Conservation (phyloP, 1,140 invertebrate species). For the Neodiprion fabricii region DNA sequence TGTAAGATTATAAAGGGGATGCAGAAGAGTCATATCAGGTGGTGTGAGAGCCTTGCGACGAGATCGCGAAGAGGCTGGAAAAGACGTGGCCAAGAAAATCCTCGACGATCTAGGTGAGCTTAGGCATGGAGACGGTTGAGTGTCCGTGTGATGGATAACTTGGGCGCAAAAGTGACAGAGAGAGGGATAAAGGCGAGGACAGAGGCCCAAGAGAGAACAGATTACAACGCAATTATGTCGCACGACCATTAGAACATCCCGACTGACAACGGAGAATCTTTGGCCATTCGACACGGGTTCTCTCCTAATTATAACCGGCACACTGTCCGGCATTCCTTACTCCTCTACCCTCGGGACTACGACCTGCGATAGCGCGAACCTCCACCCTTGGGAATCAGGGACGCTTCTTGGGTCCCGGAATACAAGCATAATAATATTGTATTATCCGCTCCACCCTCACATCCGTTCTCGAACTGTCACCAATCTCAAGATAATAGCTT, state of each 20-base stretch:
- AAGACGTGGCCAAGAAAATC: background rate
- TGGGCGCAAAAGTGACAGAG: background rate
- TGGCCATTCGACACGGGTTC: conserved; percentile 4
- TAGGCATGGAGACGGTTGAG: background rate
- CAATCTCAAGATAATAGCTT: background rate
- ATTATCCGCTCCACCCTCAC: background rate
- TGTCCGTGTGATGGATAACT: conserved; percentile 2
- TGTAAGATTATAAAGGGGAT: background rate
- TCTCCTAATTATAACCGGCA: background rate
- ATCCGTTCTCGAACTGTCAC: background rate
- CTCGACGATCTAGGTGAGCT: background rate
- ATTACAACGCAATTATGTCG: conserved; percentile 7
- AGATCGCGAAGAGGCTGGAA: background rate
- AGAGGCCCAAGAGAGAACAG: conserved; percentile 1
- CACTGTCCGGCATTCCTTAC: background rate
- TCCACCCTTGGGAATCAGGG: background rate
- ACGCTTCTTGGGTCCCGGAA: background rate
- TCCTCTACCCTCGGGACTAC: conserved; percentile 4
- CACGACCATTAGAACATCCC: conserved; percentile 1
- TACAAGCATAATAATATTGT: background rate
- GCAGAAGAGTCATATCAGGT: background rate
- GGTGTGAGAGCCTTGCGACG: background rate
- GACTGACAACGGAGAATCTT: conserved; percentile 7
- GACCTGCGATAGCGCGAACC: background rate
- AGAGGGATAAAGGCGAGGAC: background rate